phyloP scores from a whole-genome alignment of 2,888 invertebrate species.

The Gandaritis pyraliata region DNA sequence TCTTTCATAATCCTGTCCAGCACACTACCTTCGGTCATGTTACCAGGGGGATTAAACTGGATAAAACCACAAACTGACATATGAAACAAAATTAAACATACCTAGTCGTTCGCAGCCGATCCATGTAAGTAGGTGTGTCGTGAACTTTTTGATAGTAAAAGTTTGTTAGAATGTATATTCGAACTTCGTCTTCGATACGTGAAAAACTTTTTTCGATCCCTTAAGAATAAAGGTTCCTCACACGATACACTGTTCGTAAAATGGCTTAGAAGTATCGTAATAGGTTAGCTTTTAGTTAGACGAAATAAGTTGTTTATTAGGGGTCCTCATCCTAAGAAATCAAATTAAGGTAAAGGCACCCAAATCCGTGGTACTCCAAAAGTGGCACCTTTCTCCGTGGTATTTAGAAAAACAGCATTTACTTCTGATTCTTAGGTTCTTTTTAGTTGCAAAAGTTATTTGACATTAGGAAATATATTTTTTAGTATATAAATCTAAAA shows the following conservation, averaged over 20 bases:
- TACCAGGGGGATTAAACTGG: conserved; percentile 44
- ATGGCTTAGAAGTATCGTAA: conserved; percentile 3
- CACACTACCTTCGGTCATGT: conserved; percentile 39
- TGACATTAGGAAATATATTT: too few species aligned
- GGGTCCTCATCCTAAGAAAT: background rate
- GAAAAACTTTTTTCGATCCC: conserved; percentile 30
- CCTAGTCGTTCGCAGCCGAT: conserved; percentile 34
- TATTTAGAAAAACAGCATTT: too few species aligned
- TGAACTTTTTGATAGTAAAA: conserved; percentile 39
- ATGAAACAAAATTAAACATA: conserved; percentile 55
- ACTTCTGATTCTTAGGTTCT: too few species aligned
- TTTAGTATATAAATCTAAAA: too few species aligned
- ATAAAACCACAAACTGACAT: conserved; percentile 43
- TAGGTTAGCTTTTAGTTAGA: background rate
- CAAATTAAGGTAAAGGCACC: too few species aligned
- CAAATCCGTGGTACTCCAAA: too few species aligned
- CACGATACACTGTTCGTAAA: conserved; percentile 22
- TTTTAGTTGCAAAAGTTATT: too few species aligned
- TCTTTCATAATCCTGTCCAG: conserved; percentile 16
- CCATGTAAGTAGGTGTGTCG: conserved; percentile 22
- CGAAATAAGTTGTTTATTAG: background rate
- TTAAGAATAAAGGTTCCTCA: conserved; percentile 23
- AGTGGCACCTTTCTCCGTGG: too few species aligned
- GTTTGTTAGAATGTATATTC: conserved; percentile 30
- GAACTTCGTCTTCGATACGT: conserved; percentile 22